Percentiles rank a stretch among this genome's conserved stretches.
These are phyloP conservation scores for Galeopterus variegatus DNA, from an alignment of 2,113 vertebrate genomes.

Conservation along the genomic window DNA sequence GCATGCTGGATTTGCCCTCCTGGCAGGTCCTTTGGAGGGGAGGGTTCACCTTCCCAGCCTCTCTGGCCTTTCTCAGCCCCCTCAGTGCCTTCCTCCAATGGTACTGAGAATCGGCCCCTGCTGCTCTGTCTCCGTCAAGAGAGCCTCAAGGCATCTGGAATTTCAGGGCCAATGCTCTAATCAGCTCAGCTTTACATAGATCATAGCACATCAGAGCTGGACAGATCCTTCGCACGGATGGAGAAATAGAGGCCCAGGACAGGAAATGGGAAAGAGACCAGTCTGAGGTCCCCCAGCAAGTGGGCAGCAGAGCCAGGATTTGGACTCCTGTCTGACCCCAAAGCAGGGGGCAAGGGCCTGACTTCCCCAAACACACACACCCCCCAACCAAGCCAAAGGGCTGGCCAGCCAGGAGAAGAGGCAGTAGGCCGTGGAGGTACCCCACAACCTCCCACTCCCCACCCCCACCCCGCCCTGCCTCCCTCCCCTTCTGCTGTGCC, in stretches of 20 bases:
- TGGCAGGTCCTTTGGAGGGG: rapidly evolving
- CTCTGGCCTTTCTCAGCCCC: not conserved
- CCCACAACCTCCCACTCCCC: not conserved
- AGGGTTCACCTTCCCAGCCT: not conserved
- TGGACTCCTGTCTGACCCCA: constrained; percentile 20
- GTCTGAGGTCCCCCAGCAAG: not conserved
- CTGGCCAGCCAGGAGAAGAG: not conserved
- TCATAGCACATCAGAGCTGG: not conserved
- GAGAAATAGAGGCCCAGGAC: not conserved
- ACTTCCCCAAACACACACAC: not conserved
- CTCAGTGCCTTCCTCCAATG: not conserved
- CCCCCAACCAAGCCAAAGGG: not conserved
- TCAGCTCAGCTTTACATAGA: not conserved
- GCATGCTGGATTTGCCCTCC: not conserved
- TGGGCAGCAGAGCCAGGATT: not conserved
- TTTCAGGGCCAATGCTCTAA: not conserved
- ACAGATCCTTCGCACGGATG: not conserved
- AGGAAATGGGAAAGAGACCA: not conserved
- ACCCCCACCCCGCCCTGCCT: not conserved
- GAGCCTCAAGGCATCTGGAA: not conserved
- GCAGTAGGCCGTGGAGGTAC: not conserved
- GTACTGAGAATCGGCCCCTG: not conserved
- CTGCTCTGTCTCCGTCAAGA: not conserved
- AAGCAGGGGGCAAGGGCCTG: not conserved
- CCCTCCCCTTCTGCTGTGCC: not conserved